Evolutionary conservation across 2,113 vertebrate species (phyloP).

Genomic region (Zosterops lateralis): DNA sequence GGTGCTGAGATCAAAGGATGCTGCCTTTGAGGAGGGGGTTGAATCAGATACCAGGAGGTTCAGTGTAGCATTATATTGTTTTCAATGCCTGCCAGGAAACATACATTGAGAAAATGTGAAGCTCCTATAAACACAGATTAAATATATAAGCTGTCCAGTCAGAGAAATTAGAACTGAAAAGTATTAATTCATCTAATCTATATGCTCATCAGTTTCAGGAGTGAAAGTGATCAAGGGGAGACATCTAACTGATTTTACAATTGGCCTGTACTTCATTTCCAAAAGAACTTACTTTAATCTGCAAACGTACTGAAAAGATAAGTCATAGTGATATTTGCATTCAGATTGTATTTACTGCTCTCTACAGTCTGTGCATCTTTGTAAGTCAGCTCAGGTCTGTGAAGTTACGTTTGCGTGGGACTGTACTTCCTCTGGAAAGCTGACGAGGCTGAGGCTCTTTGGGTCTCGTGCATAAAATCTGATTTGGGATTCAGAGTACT

Average conservation of each 20-base stretch:
- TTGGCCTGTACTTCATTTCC: not conserved
- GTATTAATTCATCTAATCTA: not conserved
- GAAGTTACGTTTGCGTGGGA: fast-evolving
- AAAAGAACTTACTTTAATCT: not conserved
- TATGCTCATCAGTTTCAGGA: not conserved
- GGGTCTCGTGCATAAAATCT: fast-evolving
- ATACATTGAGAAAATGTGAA: not conserved
- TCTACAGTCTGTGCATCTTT: not conserved
- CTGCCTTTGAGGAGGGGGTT: not conserved
- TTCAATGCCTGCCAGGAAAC: not conserved
- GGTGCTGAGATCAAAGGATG: not conserved
- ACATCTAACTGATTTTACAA: not conserved
- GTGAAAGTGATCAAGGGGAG: not conserved
- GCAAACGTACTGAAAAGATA: not conserved
- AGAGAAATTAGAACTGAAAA: not conserved
- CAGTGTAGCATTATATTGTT: not conserved
- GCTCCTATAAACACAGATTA: not conserved
- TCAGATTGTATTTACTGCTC: not conserved
- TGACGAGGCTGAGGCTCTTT: not conserved
- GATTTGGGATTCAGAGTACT: not conserved
- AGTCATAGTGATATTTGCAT: not conserved
- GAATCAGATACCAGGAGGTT: not conserved
- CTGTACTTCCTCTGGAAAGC: not conserved
- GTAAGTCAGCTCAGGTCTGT: not conserved
- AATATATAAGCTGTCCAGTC: not conserved